Conservation (phyloP, 1,140 invertebrate species). For the Dreissena polymorpha region DNA sequence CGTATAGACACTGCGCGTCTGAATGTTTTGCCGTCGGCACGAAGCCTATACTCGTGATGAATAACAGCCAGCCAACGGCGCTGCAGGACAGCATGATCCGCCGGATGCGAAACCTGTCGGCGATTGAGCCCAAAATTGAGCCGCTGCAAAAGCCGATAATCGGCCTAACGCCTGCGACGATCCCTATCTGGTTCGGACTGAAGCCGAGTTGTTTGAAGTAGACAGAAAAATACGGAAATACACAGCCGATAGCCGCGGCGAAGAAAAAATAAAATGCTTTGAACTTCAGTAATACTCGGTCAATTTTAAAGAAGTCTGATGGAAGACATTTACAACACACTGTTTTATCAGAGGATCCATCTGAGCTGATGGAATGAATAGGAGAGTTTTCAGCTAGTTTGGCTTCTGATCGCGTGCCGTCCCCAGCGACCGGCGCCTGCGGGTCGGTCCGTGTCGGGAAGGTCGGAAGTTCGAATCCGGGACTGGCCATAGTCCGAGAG, state of each 20-base stretch:
- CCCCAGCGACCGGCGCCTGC: background rate
- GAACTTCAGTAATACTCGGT: slow-evolving; percentile 34
- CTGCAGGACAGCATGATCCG: slow-evolving; percentile 38
- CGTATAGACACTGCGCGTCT: slow-evolving; percentile 22
- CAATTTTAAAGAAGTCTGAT: slow-evolving; percentile 22
- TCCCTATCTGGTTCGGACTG: slow-evolving; percentile 52
- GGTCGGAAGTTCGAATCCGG: background rate
- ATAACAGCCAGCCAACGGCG: slow-evolving; percentile 44
- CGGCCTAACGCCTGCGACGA: slow-evolving; percentile 48
- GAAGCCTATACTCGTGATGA: slow-evolving; percentile 46
- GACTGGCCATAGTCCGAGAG: background rate
- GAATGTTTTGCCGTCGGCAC: slow-evolving; percentile 26
- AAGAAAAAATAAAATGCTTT: slow-evolving; percentile 54
- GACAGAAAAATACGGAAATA: slow-evolving; percentile 52
- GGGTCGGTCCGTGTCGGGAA: background rate
- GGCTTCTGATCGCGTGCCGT: background rate
- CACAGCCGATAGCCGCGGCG: slow-evolving; percentile 36
- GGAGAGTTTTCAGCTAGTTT: background rate
- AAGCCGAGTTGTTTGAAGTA: slow-evolving; percentile 55
- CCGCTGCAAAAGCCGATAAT: slow-evolving; percentile 47
- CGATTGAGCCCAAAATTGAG: slow-evolving; percentile 43
- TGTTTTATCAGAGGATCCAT: background rate
- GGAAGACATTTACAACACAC: background rate
- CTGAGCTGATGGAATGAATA: background rate
- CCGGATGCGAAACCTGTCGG: slow-evolving; percentile 46